Evolutionary conservation across 2,113 vertebrate species (phyloP), one percentile per base, ranked within the genome.

Genomic region (Aegotheles bennettii): DNA sequence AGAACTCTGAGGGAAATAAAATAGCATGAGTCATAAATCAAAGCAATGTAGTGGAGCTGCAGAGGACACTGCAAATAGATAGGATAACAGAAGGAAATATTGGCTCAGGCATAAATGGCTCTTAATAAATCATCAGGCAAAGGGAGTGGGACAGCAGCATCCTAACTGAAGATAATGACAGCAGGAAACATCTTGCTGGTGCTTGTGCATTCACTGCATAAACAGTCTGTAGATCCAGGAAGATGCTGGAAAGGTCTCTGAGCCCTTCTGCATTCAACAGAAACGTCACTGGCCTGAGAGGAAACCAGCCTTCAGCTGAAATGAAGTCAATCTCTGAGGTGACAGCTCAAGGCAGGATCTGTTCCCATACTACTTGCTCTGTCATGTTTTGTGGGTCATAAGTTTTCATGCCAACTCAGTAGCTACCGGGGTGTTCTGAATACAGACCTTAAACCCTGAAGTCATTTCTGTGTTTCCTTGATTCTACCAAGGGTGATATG

Each of bases 71-170:
- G 40, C 84, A 87, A 96, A 92, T 60, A 89, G 93, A 97, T 81
- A 88, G 95, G 83, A 81, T 60, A 96, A 94, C 94, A 95, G 97
- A 93, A 87, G 94, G 95, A 97, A 97, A 96, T 97, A 94, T 90
- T 95, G 95, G 92, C 86, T 79, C 31, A 60, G 79, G 86, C 90
- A 91, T 95, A 97, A 97, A 95, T 73, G 97, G 92, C 73, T 92
- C 90, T 90, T 95, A 95, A 97, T 97, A 97, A 97, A 97, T 97
- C 95, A 96, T 11, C 21, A 63, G 78, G 50, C 91, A 95, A 87
- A 2, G 0, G 81, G 81, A 88, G 31, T 12, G 12, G 84, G 68
- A 53, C 56, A 81, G 87, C 77, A 68, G 67, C 36, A 59, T 86
- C 38, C 61, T 43, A n/a, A 48, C 47, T 47, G 69, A 42, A 87